phyloP scores from a whole-genome alignment of 2,113 vertebrate genomes.

The Sialia sialis region DNA sequence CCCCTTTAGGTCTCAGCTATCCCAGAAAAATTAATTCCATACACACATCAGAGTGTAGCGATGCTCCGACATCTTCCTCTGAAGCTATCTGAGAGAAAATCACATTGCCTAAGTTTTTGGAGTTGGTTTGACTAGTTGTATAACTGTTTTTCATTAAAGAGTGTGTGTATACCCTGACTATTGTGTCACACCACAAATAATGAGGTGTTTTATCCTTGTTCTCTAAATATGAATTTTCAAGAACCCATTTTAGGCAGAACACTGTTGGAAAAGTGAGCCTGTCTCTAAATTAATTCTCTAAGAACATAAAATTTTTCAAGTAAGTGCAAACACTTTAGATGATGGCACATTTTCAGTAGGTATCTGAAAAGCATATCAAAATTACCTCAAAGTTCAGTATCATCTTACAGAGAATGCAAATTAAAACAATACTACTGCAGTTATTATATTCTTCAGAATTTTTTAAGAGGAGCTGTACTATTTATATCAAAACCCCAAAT shows the following conservation, averaged over 20 bases:
- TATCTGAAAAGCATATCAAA: neutral
- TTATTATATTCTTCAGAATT: neutral
- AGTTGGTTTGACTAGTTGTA: neutral
- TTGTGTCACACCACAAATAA: neutral
- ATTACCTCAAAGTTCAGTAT: neutral
- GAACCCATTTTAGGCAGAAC: neutral
- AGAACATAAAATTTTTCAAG: neutral
- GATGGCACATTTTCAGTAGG: neutral
- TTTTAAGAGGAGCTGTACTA: neutral
- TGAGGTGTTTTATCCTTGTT: neutral
- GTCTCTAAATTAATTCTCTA: neutral
- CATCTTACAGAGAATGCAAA: neutral
- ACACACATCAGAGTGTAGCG: neutral
- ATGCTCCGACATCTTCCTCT: neutral
- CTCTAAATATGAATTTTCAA: neutral
- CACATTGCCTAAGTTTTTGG: neutral
- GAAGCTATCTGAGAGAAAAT: neutral
- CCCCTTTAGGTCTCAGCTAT: neutral
- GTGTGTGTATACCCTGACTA: neutral
- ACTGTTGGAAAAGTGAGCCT: neutral
- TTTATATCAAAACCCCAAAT: rapidly evolving
- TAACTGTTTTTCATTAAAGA: neutral
- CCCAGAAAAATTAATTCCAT: neutral
- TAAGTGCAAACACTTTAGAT: neutral
- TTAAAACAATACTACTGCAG: neutral